Evolutionary conservation across 2,888 invertebrate species (phyloP).

Genomic region (Limnephilus marmoratus): DNA sequence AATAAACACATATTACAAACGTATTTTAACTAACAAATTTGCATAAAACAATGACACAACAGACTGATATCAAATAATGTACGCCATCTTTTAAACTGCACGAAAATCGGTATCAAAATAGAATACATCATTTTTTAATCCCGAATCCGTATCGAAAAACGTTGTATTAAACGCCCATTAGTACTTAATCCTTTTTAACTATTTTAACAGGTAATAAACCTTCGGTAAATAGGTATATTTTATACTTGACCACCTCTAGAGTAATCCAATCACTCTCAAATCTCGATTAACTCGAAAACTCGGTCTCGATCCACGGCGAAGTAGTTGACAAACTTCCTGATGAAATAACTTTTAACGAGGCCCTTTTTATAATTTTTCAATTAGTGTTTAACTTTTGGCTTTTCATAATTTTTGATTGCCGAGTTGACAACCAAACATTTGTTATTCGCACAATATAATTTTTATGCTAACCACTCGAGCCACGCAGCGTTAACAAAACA

Average conservation of each 20-base stretch:
- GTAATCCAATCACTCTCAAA: neutral
- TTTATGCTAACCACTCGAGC: too few relatives aligned
- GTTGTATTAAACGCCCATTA: too few relatives aligned
- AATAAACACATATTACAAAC: too few relatives aligned
- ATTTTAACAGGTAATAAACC: neutral
- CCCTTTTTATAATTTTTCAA: conserved; percentile 14
- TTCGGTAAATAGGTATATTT: too few relatives aligned
- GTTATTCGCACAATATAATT: neutral
- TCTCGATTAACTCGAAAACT: neutral
- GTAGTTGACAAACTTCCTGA: conserved; percentile 4
- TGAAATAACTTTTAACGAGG: conserved; percentile 9
- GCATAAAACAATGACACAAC: too few relatives aligned
- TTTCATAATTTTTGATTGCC: neutral
- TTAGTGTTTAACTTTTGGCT: neutral
- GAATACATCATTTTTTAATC: too few relatives aligned
- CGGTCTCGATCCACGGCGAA: neutral
- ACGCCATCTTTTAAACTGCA: too few relatives aligned
- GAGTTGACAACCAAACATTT: neutral
- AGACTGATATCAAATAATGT: too few relatives aligned
- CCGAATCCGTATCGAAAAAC: too few relatives aligned
- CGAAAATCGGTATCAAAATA: too few relatives aligned
- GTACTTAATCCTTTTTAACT: neutral
- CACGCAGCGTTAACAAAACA: too few relatives aligned
- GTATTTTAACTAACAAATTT: too few relatives aligned
- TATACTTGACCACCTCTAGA: neutral